These are phyloP conservation scores for Oithona nana DNA, from an alignment of 2,888 invertebrate species.

Conservation along the genomic window DNA sequence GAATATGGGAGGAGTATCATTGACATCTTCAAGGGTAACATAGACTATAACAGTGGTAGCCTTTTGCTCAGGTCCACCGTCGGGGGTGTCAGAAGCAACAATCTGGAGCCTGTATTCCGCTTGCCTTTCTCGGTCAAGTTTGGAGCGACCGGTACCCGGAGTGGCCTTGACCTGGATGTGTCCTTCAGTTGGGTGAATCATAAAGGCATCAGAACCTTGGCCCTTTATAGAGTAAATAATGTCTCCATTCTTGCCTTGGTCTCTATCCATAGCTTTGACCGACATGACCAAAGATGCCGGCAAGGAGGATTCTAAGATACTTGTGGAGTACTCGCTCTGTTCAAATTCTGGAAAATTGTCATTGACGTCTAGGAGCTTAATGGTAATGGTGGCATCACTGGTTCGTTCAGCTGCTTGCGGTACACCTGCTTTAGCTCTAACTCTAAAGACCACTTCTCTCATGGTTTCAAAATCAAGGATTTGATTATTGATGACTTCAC, in stretches of 20 bases:
- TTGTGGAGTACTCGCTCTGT: conserved; percentile 28
- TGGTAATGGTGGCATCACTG: conserved; percentile 41
- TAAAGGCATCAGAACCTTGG: conserved; percentile 50
- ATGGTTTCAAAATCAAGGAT: conserved; percentile 56
- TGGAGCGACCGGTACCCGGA: conserved; percentile 38
- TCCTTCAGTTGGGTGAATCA: conserved; percentile 35
- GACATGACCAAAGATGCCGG: conserved; percentile 35
- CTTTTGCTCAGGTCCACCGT: conserved; percentile 44
- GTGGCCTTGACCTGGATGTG: background rate
- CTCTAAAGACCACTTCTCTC: conserved; percentile 32
- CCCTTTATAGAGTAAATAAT: conserved; percentile 50
- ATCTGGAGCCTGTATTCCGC: conserved; percentile 47
- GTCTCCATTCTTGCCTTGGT: conserved; percentile 40
- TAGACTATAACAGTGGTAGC: conserved; percentile 39
- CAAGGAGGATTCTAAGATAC: conserved; percentile 1
- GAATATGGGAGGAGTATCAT: conserved; percentile 54
- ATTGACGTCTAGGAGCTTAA: conserved; percentile 52
- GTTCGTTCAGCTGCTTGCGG: no score
- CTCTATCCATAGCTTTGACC: conserved; percentile 47
- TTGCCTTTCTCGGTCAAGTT: conserved; percentile 50
- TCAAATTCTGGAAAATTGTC: conserved; percentile 52
- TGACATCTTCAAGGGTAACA: conserved; percentile 52
- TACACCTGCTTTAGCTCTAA: conserved; percentile 29
- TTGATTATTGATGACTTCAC: conserved; percentile 50
- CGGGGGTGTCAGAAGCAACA: conserved; percentile 52